These are phyloP conservation scores for Pterocles gutturalis DNA, from an alignment of 2,113 vertebrate species.

Conservation along the genomic window DNA sequence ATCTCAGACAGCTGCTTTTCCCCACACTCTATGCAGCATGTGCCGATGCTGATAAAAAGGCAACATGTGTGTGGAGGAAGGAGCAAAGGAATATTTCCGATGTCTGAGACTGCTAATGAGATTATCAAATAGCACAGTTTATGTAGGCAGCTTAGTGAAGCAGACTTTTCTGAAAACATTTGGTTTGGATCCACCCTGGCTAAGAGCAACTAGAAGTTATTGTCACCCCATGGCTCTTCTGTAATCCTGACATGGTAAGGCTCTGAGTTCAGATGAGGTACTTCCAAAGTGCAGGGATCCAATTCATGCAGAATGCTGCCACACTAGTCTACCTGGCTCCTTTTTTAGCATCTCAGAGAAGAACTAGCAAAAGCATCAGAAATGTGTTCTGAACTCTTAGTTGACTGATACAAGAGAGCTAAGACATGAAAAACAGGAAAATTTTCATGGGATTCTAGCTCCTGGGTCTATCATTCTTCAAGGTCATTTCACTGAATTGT, in stretches of 20 bases:
- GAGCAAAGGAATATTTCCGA: background rate
- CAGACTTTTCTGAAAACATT: background rate
- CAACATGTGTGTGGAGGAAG: background rate
- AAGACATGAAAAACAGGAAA: background rate
- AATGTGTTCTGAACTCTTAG: background rate
- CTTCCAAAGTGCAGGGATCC: background rate
- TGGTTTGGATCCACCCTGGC: background rate
- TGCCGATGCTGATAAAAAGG: background rate
- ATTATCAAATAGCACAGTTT: background rate
- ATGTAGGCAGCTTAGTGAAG: background rate
- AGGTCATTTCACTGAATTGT: background rate
- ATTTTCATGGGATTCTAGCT: background rate
- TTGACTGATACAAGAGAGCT: background rate
- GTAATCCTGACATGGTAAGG: background rate
- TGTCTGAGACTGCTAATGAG: background rate
- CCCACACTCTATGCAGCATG: background rate
- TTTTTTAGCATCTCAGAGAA: background rate
- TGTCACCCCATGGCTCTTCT: background rate
- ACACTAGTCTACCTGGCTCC: background rate
- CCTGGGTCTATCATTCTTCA: background rate
- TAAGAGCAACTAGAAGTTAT: background rate
- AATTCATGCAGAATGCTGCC: background rate
- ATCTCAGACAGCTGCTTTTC: conserved; percentile 21
- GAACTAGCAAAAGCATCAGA: background rate
- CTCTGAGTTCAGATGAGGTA: background rate